phyloP scores from a whole-genome alignment of 2,113 vertebrate genomes.

The Hipposideros armiger region DNA sequence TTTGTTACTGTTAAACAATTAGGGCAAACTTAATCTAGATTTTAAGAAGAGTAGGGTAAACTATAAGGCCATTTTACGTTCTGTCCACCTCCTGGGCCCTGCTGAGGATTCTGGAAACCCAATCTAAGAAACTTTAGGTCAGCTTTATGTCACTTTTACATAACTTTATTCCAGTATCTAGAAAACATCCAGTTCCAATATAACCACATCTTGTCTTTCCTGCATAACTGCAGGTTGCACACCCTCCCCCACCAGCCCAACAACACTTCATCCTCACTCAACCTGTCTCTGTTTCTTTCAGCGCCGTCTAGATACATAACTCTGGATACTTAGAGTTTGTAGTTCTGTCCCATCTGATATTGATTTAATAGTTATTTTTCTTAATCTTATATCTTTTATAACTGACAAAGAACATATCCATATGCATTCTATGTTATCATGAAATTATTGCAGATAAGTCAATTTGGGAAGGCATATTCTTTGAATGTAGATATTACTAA shows the following conservation, averaged over 20 bases:
- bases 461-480: background rate
- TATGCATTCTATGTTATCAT: background rate
- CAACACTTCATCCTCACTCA: background rate
- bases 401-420: background rate
- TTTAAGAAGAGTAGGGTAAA: background rate
- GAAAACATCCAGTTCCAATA: background rate
- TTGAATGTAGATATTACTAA: background rate
- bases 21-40: background rate
- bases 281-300: background rate
- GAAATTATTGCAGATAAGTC: background rate
- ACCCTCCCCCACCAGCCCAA: background rate
- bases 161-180: background rate
- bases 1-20: background rate
- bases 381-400: background rate
- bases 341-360: background rate
- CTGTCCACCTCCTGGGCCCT: background rate
- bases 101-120: background rate
- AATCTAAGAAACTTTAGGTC: background rate
- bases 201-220: background rate
- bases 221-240: background rate
- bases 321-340: background rate
- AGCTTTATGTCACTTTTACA: background rate
- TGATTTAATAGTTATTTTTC: conserved; percentile 28
- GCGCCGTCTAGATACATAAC: background rate
- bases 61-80: background rate